Conservation (phyloP, 2,888 invertebrate genomes). For the Nycteola revayana region DNA sequence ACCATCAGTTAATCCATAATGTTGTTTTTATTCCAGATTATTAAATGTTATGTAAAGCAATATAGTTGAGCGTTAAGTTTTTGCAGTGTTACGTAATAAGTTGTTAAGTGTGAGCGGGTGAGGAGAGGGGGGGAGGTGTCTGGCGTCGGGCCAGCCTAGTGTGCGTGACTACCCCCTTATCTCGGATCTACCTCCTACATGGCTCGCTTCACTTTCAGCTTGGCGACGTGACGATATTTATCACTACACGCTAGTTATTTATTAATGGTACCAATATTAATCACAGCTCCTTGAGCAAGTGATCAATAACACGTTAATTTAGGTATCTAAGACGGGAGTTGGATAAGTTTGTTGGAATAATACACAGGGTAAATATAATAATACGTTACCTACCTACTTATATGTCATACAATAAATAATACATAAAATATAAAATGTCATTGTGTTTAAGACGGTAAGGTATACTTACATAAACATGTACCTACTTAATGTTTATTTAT, state of each 20-base stretch:
- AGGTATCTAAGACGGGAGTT: too few species aligned
- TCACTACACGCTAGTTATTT: conserved; percentile 15
- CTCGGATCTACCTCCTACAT: conserved; percentile 48
- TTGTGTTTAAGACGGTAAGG: too few species aligned
- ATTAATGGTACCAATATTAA: conserved; percentile 15
- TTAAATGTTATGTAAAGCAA: conserved; percentile 6
- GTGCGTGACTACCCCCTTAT: conserved; percentile 50
- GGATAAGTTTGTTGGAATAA: too few species aligned
- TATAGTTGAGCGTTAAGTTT: conserved; percentile 21
- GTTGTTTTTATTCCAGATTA: conserved; percentile 5
- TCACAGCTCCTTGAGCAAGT: conserved; percentile 9
- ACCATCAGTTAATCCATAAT: conserved; percentile 1
- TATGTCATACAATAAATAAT: too few species aligned
- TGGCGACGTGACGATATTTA: conserved; percentile 22
- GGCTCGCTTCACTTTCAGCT: conserved; percentile 43
- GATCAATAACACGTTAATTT: conserved; percentile 9
- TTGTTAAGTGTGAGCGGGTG: conserved; percentile 32
- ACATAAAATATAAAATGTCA: too few species aligned
- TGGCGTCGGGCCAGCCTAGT: conserved; percentile 57
- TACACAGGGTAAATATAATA: too few species aligned
- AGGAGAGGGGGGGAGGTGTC: conserved; percentile 32
- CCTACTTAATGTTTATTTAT: too few species aligned
- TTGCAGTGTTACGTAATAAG: conserved; percentile 48
- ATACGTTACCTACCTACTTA: too few species aligned
- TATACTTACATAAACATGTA: too few species aligned